A percentile compares a stretch with the other conserved stretches of the same genome.
phyloP scores from a whole-genome alignment of 2,888 invertebrate species.

The Caenorhabditis drosophilae region DNA sequence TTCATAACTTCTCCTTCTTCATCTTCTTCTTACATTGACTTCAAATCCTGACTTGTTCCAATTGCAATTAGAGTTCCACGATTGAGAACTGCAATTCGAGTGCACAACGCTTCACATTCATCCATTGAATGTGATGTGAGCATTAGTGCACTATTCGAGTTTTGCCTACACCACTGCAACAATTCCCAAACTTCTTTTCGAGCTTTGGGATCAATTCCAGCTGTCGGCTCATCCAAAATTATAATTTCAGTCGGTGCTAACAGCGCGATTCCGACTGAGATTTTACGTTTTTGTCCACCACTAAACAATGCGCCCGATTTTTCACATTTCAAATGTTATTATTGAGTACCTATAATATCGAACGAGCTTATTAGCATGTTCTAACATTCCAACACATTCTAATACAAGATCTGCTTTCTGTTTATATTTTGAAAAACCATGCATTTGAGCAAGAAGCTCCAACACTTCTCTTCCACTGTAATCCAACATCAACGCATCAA shows the following conservation, averaged over 20 bases:
- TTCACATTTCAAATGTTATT: slow-evolving; percentile 4
- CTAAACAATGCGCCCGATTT: slow-evolving; percentile 25
- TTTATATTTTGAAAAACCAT: slow-evolving; percentile 42
- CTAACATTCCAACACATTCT: slow-evolving; percentile 53
- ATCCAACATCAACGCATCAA: slow-evolving; percentile 64
- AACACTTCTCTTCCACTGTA: slow-evolving; percentile 61
- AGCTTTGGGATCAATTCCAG: slow-evolving; percentile 75
- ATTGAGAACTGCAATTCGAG: slow-evolving; percentile 64
- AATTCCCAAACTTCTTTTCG: slow-evolving; percentile 74
- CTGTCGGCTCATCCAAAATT: slow-evolving; percentile 73
- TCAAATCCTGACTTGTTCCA: slow-evolving; percentile 63
- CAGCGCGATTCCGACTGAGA: slow-evolving; percentile 81
- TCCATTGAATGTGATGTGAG: slow-evolving; percentile 63
- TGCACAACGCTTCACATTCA: slow-evolving; percentile 66
- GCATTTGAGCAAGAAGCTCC: slow-evolving; percentile 51
- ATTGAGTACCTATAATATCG: slow-evolving; percentile 41
- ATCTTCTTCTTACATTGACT: slow-evolving; percentile 45
- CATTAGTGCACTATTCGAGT: slow-evolving; percentile 52
- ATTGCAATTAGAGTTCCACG: slow-evolving; percentile 62
- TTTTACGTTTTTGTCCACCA: slow-evolving; percentile 83
- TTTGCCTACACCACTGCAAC: slow-evolving; percentile 40
- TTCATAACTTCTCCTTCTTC: too few relatives aligned
- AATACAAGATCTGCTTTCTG: slow-evolving; percentile 48
- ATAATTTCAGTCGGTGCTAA: slow-evolving; percentile 78
- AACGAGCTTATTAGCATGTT: slow-evolving; percentile 57